These are phyloP conservation scores for Platycnemis pennipes DNA, from an alignment of 2,888 invertebrate genomes.

Conservation along the genomic window DNA sequence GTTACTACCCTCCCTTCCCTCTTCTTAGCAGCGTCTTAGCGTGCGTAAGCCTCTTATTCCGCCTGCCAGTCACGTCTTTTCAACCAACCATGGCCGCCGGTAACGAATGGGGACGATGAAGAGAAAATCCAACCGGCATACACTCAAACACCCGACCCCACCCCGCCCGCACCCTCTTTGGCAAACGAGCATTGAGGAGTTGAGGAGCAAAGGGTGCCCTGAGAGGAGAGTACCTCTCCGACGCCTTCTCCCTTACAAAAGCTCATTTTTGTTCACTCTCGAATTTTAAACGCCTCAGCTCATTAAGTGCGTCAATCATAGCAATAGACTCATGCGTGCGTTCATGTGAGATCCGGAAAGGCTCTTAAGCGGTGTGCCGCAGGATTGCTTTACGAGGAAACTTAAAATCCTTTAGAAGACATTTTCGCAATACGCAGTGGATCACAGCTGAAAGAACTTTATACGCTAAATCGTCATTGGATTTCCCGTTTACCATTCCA, in stretches of 20 bases:
- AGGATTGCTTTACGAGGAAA: neutral
- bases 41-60: slow-evolving; percentile 34
- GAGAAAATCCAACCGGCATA: neutral
- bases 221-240: neutral
- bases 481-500: too few relatives aligned
- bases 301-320: slow-evolving; percentile 28
- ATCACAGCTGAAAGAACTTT: too few relatives aligned
- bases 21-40: slow-evolving; percentile 15
- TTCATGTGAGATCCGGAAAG: neutral
- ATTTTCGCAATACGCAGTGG: too few relatives aligned
- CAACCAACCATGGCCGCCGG: neutral
- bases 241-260: neutral
- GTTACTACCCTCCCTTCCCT: too few relatives aligned
- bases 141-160: neutral
- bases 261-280: neutral
- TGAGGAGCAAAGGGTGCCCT: neutral
- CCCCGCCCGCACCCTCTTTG: neutral
- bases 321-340: neutral
- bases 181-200: neutral
- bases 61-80: slow-evolving; percentile 38
- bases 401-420: neutral
- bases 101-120: neutral
- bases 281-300: slow-evolving; percentile 3
- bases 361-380: neutral
- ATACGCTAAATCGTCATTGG: too few relatives aligned